These are phyloP conservation scores for Idaea biselata DNA, from an alignment of 2,888 invertebrate species.

Conservation along the genomic window DNA sequence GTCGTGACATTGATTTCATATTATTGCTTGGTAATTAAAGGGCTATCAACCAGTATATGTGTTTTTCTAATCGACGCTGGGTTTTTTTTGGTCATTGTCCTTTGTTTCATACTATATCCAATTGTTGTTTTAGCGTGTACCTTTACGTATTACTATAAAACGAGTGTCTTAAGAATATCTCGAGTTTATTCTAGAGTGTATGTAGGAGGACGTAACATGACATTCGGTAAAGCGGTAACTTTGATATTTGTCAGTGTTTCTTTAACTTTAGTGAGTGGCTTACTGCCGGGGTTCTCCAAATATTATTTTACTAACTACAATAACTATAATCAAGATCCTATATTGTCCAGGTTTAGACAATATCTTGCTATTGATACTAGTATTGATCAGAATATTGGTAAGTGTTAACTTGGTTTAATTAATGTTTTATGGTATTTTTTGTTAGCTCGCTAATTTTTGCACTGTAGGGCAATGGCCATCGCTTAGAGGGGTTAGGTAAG, in stretches of 20 bases:
- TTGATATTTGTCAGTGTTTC: conserved; percentile 3
- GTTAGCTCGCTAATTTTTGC: too few relatives aligned
- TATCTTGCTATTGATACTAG: conserved; percentile 58
- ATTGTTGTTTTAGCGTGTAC: too few relatives aligned
- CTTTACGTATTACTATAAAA: not conserved
- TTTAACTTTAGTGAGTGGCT: not conserved
- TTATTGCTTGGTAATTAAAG: too few relatives aligned
- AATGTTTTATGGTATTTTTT: not conserved
- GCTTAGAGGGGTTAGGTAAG: too few relatives aligned
- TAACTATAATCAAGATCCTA: conserved; percentile 31
- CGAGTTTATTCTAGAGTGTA: not conserved
- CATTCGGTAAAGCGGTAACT: not conserved
- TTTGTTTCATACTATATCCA: too few relatives aligned
- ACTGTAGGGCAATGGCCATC: too few relatives aligned
- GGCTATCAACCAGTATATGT: too few relatives aligned
- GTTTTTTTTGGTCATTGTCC: too few relatives aligned
- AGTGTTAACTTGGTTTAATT: conserved; percentile 19
- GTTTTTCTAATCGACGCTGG: too few relatives aligned
- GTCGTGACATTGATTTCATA: too few relatives aligned
- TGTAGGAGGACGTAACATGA: not conserved
- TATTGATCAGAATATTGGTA: conserved; percentile 43
- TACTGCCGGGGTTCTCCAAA: conserved; percentile 4
- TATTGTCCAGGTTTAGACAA: conserved; percentile 46
- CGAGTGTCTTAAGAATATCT: not conserved
- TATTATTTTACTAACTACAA: conserved; percentile 10